A percentile compares a stretch with the other conserved stretches of the same genome.
Conservation (phyloP, 1,140 invertebrate genomes). For the Mercenaria mercenaria region DNA sequence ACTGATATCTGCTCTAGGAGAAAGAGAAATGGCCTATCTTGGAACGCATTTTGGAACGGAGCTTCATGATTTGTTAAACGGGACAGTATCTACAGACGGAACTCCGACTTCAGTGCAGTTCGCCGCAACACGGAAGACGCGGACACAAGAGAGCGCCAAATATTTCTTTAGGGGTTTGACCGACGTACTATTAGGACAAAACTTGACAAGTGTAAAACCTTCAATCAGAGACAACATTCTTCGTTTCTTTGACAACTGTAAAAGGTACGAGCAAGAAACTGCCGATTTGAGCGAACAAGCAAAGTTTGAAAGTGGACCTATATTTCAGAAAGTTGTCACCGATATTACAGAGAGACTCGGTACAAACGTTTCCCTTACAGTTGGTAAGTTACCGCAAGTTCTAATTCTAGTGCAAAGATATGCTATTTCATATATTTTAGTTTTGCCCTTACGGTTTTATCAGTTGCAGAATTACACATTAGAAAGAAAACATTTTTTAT, state of each 20-base stretch:
- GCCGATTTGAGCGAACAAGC: constrained; percentile 88
- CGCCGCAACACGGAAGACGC: constrained; percentile 72
- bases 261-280: constrained; percentile 88
- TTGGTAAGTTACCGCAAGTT: background rate
- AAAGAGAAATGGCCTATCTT: background rate
- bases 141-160: constrained; percentile 76
- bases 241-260: constrained; percentile 81
- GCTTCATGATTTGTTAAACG: background rate
- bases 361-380: background rate
- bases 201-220: constrained; percentile 59
- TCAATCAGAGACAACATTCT: constrained; percentile 76
- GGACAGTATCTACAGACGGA: background rate
- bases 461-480: too few relatives aligned
- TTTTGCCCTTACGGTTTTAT: too few relatives aligned
- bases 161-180: constrained; percentile 78
- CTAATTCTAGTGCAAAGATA: too few relatives aligned
- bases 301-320: constrained; percentile 88
- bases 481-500: too few relatives aligned
- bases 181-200: constrained; percentile 51
- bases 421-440: too few relatives aligned
- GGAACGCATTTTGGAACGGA: background rate
- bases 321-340: background rate
- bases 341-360: background rate
- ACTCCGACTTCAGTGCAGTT: constrained; percentile 73
- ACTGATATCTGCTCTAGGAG: background rate